Conservation (phyloP, 2,888 invertebrate genomes). For the Limulus polyphemus region DNA sequence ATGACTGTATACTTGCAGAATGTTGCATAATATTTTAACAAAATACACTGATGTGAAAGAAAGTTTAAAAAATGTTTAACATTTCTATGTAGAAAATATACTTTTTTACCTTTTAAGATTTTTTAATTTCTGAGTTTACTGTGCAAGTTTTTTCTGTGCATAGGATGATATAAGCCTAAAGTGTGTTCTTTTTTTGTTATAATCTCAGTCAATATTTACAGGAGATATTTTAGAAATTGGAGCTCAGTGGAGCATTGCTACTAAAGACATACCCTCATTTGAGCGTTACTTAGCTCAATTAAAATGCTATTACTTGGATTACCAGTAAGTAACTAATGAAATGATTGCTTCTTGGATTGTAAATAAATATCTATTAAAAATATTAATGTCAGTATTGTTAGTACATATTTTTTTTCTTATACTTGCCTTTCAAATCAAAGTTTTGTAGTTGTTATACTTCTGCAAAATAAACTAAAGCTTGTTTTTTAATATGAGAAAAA, state of each 20-base stretch:
- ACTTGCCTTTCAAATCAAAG: constrained; percentile 9
- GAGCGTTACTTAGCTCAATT: constrained; percentile 95
- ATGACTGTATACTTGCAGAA: too few species aligned
- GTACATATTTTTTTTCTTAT: constrained; percentile 1
- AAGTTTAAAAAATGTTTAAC: background rate
- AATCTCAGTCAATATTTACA: constrained; percentile 31
- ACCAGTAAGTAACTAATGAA: constrained; percentile 47
- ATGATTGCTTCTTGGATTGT: background rate
- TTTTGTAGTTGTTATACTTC: background rate
- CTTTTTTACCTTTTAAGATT: too few species aligned
- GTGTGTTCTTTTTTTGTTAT: background rate
- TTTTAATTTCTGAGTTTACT: too few species aligned
- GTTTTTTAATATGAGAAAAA: too few species aligned
- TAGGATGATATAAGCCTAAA: background rate
- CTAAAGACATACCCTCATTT: constrained; percentile 84
- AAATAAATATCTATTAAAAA: background rate
- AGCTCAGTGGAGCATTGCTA: constrained; percentile 86
- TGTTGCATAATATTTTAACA: background rate
- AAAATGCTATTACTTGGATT: constrained; percentile 94
- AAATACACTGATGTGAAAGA: background rate
- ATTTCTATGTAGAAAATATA: background rate
- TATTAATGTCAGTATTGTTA: background rate
- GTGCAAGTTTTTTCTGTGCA: background rate
- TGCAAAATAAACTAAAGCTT: too few species aligned
- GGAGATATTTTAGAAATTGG: constrained; percentile 88